These are phyloP conservation scores for Tetheella fluctuosa DNA, from an alignment of 2,888 invertebrate genomes.

Conservation along the genomic window DNA sequence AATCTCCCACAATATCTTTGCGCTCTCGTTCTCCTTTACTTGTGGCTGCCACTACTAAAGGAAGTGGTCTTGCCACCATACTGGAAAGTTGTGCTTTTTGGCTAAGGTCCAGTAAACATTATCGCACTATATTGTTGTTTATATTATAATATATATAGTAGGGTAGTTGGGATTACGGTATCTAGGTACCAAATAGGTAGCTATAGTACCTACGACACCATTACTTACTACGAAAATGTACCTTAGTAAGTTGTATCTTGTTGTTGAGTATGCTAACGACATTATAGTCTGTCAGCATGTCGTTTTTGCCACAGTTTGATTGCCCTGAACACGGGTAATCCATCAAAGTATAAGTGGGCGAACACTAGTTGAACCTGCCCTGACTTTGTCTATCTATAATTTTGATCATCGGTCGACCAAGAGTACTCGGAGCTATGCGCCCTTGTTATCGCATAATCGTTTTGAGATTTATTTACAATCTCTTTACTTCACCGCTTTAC, in stretches of 20 bases:
- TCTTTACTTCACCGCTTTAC: neutral
- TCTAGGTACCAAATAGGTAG: too few relatives aligned
- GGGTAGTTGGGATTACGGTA: too few relatives aligned
- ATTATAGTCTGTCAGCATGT: constrained; percentile 18
- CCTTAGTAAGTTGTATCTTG: neutral
- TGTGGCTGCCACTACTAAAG: too few relatives aligned
- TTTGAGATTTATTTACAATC: neutral
- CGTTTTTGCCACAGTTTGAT: constrained; percentile 48
- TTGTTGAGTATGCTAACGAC: constrained; percentile 17
- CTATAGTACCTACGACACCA: too few relatives aligned
- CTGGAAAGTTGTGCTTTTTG: too few relatives aligned
- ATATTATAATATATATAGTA: too few relatives aligned
- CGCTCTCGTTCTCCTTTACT: too few relatives aligned
- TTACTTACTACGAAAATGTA: neutral
- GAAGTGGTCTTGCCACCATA: too few relatives aligned
- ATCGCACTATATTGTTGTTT: too few relatives aligned
- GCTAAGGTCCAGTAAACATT: too few relatives aligned
- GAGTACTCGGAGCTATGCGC: constrained; percentile 11
- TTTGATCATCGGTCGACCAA: constrained; percentile 30
- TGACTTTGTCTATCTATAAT: constrained; percentile 43
- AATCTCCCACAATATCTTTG: too few relatives aligned
- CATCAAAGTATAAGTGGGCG: constrained; percentile 55
- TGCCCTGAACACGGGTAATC: constrained; percentile 57
- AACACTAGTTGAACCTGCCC: constrained; percentile 41
- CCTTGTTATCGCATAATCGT: constrained; percentile 26